Evolutionary conservation across 2,888 invertebrate genomes (phyloP).

Genomic region (Lithophane ornitopus): DNA sequence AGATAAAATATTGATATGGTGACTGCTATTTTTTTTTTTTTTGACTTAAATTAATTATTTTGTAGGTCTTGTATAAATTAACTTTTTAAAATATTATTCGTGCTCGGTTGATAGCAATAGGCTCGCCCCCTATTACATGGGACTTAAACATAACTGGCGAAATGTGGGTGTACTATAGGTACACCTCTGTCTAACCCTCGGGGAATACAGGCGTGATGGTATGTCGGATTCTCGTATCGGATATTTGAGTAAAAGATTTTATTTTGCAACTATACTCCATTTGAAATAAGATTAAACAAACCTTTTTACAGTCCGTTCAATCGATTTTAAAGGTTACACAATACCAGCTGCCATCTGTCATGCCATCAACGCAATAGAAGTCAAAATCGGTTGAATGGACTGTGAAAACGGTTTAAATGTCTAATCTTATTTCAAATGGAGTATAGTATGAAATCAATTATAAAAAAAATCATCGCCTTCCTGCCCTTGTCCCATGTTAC

Average conservation of each 20-base stretch:
- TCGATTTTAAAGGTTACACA: too few species aligned
- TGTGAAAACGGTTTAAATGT: too few species aligned
- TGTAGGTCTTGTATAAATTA: neutral
- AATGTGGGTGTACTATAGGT: neutral
- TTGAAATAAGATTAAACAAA: too few species aligned
- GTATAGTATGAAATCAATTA: neutral
- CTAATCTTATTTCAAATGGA: too few species aligned
- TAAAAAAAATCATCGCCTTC: neutral
- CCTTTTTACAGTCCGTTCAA: too few species aligned
- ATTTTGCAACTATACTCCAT: neutral
- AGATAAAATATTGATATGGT: constrained; percentile 41
- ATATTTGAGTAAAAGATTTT: neutral
- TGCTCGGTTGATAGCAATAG: neutral
- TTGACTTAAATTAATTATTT: neutral
- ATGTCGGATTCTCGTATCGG: constrained; percentile 12
- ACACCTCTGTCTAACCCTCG: neutral
- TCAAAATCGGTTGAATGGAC: too few species aligned
- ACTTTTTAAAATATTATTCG: neutral
- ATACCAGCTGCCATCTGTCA: too few species aligned
- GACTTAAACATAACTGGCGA: neutral
- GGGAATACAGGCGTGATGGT: neutral
- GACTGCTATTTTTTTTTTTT: constrained; percentile 31
- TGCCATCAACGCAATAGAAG: too few species aligned
- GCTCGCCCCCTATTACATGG: neutral
- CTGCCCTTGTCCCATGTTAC: neutral